Evolutionary conservation across 2,888 invertebrate species (phyloP).

Genomic region (Agapetus fuscipes): DNA sequence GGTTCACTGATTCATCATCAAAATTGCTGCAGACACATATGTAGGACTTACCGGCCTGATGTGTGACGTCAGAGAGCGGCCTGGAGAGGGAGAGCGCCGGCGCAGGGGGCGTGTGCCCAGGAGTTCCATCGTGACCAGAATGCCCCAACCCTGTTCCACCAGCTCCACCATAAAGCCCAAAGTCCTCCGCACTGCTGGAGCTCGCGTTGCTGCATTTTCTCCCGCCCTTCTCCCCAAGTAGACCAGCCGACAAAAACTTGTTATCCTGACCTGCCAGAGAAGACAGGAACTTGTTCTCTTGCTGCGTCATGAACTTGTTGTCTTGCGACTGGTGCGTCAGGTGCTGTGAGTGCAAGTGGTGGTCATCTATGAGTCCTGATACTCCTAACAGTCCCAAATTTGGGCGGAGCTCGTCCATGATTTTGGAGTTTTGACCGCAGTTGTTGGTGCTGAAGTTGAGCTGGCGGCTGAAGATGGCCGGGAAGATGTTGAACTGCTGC

Average conservation of each 20-base stretch:
- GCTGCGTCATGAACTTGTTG: constrained; percentile 35
- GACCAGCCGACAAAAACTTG: constrained; percentile 33
- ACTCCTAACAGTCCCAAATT: constrained; percentile 73
- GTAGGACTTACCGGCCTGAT: no score
- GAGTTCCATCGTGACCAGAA: constrained; percentile 43
- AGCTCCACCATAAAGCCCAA: constrained; percentile 66
- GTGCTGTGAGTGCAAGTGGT: constrained; percentile 45
- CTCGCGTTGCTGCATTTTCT: constrained; percentile 69
- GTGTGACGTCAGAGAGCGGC: no score
- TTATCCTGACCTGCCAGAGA: constrained; percentile 38
- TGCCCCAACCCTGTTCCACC: constrained; percentile 28
- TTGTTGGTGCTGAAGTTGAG: constrained; percentile 69
- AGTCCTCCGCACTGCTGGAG: constrained; percentile 79
- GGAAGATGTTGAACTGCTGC: constrained; percentile 86
- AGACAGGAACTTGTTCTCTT: constrained; percentile 47
- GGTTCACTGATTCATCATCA: no score
- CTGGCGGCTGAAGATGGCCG: constrained; percentile 83
- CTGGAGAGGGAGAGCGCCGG: no score
- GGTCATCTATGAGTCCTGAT: constrained; percentile 70
- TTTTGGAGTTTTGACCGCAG: constrained; percentile 62
- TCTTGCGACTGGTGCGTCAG: constrained; percentile 38
- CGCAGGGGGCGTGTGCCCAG: constrained; percentile 61
- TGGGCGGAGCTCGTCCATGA: constrained; percentile 81
- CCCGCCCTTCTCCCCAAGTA: constrained; percentile 36
- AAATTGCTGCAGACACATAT: no score